phyloP scores from a whole-genome alignment of 2,113 vertebrate species.

The Sclerurus mexicanus region DNA sequence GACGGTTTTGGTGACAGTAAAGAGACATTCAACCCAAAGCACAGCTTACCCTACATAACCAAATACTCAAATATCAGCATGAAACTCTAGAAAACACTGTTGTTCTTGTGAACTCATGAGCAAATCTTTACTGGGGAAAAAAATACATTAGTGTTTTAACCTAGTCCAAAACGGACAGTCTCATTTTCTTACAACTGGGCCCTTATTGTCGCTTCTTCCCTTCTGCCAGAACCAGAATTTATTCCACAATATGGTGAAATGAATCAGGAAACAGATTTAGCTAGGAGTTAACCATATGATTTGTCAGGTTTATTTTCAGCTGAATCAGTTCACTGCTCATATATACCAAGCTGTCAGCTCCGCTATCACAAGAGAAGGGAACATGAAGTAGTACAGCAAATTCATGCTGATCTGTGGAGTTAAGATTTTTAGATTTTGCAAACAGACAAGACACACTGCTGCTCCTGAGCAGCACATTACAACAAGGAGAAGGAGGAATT shows the following conservation, averaged over 20 bases:
- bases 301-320: constrained; percentile 16
- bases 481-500: not conserved
- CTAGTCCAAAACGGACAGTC: not conserved
- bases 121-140: not conserved
- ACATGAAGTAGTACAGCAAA: not conserved
- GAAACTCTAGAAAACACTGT: not conserved
- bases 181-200: not conserved
- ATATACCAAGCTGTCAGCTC: not conserved
- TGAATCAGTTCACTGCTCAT: not conserved
- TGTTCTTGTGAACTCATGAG: not conserved
- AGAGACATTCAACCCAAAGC: not conserved
- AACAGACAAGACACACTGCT: not conserved
- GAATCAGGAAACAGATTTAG: not conserved
- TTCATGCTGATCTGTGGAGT: not conserved
- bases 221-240: not conserved
- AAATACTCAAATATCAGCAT: not conserved
- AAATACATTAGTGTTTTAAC: not conserved
- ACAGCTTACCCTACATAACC: not conserved
- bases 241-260: not conserved
- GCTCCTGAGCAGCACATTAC: not conserved
- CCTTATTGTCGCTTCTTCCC: not conserved
- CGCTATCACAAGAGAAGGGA: not conserved
- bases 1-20: not conserved
- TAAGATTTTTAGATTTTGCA: not conserved
- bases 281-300: not conserved